phyloP scores from a whole-genome alignment of 2,113 vertebrate genomes.

The Colossoma macropomum region DNA sequence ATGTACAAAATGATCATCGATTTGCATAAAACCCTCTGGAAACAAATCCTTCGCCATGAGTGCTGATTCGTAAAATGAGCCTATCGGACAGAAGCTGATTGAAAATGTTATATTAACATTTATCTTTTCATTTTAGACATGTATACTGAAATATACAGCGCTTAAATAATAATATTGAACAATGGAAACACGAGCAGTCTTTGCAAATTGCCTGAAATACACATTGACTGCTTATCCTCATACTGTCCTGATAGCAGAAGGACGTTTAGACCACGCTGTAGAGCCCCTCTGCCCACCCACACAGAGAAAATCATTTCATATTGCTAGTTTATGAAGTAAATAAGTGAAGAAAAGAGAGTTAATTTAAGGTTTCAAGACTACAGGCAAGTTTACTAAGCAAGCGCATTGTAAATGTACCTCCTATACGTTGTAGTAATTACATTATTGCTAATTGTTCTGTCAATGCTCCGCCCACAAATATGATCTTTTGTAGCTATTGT shows the following conservation, averaged over 20 bases:
- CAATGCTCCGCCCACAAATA: neutral
- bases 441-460: no score
- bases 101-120: conserved; percentile 50
- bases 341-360: neutral
- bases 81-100: neutral
- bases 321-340: neutral
- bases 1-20: conserved; percentile 13
- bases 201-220: neutral
- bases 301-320: neutral
- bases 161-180: neutral
- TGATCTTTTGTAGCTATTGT: no score
- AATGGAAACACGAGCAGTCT: no score
- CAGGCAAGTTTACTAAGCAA: no score
- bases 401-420: no score
- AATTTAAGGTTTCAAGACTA: no score
- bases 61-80: neutral
- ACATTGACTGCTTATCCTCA: neutral
- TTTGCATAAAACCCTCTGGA: neutral
- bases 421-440: no score
- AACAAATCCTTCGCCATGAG: neutral
- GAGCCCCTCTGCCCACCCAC: no score
- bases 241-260: neutral
- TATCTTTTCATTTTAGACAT: neutral
- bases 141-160: neutral
- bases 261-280: neutral